Percentiles rank a stretch among this genome's conserved stretches.
Conservation (phyloP, 2,797 vertebrate genomes). For the Typhlichthys eigenmanni region DNA sequence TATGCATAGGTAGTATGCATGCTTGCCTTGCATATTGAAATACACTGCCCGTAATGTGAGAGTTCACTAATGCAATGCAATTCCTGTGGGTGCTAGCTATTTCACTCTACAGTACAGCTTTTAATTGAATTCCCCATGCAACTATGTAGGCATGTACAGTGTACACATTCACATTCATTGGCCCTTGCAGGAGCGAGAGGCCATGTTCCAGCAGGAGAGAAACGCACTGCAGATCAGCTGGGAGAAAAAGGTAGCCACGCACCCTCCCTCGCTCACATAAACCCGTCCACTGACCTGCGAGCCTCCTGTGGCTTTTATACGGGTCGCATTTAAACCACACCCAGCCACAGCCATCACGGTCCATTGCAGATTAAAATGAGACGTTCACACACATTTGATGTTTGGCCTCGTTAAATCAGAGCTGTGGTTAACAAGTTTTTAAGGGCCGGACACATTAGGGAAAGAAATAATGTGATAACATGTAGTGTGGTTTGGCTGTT, state of each 20-base stretch:
- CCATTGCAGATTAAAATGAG: background rate
- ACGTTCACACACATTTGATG: constrained; percentile 25
- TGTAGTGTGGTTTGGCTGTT: constrained; percentile 9
- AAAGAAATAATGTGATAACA: constrained; percentile 4
- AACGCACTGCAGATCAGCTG: constrained; percentile 74
- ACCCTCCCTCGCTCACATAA: constrained; percentile 11
- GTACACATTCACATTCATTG: constrained; percentile 4
- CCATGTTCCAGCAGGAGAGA: constrained; percentile 82
- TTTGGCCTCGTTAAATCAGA: constrained; percentile 43
- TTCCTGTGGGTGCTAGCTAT: too few species aligned
- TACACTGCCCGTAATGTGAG: too few species aligned
- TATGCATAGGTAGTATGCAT: too few species aligned
- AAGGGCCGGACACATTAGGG: constrained; percentile 28
- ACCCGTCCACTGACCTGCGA: constrained; percentile 19
- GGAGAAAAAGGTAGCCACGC: constrained; percentile 84
- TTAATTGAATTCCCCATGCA: too few species aligned
- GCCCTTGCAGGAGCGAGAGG: constrained; percentile 84
- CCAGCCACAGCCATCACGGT: constrained; percentile 28
- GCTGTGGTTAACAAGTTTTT: constrained; percentile 36
- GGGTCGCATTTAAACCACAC: constrained; percentile 54
- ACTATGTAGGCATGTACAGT: background rate
- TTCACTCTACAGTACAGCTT: too few species aligned
- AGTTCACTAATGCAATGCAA: too few species aligned
- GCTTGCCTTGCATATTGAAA: too few species aligned
- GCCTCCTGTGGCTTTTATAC: constrained; percentile 24